Evolutionary conservation across 1,140 invertebrate species (phyloP).

Genomic region (Drosophila cardini): DNA sequence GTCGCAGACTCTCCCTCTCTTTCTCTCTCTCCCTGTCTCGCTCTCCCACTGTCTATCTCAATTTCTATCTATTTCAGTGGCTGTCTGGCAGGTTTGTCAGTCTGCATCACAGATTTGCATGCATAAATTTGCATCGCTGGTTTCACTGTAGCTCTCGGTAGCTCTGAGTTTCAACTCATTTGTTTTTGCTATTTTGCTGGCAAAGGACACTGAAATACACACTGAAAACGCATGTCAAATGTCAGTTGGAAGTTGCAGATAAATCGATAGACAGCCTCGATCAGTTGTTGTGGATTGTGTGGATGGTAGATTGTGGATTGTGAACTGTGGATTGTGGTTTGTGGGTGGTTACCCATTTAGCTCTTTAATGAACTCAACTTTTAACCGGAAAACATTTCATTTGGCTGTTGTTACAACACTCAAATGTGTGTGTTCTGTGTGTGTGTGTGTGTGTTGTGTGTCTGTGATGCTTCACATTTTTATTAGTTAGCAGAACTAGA

Average conservation of each 20-base stretch:
- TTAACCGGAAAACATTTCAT: constrained; percentile 67
- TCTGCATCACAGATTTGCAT: constrained; percentile 45
- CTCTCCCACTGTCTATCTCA: neutral
- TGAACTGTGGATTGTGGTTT: constrained; percentile 36
- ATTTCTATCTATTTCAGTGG: neutral
- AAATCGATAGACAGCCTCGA: constrained; percentile 54
- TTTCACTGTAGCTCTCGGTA: neutral
- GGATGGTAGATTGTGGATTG: constrained; percentile 33
- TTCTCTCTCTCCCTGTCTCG: neutral
- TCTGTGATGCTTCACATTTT: constrained; percentile 66
- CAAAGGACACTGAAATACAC: neutral
- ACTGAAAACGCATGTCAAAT: constrained; percentile 72
- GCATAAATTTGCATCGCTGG: constrained; percentile 29
- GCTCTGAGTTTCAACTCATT: constrained; percentile 30
- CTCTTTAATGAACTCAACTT: constrained; percentile 70
- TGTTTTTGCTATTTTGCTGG: constrained; percentile 36
- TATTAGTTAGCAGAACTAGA: constrained; percentile 54
- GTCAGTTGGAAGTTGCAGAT: constrained; percentile 55
- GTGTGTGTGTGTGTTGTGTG: constrained; percentile 16
- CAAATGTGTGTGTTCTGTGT: constrained; percentile 27
- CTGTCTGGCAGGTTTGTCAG: constrained; percentile 48
- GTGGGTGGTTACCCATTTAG: constrained; percentile 33
- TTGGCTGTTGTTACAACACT: constrained; percentile 25
- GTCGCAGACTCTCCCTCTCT: neutral
- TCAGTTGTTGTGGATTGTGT: constrained; percentile 30